Percentiles rank a stretch among this genome's conserved stretches.
phyloP scores from a whole-genome alignment of 2,797 vertebrate genomes.

The Ceyx erithaca region DNA sequence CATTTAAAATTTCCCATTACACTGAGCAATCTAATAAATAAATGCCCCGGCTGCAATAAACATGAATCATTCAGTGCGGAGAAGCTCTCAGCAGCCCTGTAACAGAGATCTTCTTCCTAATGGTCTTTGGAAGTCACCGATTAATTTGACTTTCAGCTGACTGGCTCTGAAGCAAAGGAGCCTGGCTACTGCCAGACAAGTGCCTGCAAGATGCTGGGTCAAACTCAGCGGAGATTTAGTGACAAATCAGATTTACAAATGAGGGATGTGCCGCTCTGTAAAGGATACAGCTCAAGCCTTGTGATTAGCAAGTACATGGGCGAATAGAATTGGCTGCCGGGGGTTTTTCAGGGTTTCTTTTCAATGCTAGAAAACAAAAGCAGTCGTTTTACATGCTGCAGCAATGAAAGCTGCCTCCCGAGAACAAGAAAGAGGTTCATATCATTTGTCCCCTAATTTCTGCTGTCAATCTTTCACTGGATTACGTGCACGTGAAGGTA shows the following conservation, averaged over 20 bases:
- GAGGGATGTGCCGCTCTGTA: conserved; percentile 6
- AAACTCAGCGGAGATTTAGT: conserved; percentile 47
- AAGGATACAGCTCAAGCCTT: not conserved
- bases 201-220: conserved; percentile 39
- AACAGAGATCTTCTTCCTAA: conserved; percentile 53
- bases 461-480: not conserved
- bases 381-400: not conserved
- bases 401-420: not conserved
- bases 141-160: conserved; percentile 69
- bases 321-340: not conserved
- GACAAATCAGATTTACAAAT: conserved; percentile 68
- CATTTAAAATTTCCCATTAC: conserved; percentile 73
- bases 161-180: conserved; percentile 30
- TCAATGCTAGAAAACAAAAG: not conserved
- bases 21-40: conserved; percentile 70
- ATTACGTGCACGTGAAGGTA: conserved; percentile 45
- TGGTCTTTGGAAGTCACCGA: conserved; percentile 59
- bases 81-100: conserved; percentile 45
- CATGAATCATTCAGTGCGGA: conserved; percentile 64
- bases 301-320: conserved; percentile 2
- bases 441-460: not conserved
- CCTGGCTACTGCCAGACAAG: not conserved
- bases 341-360: not conserved
- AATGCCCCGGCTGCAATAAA: conserved; percentile 65
- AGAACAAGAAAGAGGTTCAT: not conserved